Conservation (phyloP, 1,140 invertebrate species). For the Saccostrea cuccullata region DNA sequence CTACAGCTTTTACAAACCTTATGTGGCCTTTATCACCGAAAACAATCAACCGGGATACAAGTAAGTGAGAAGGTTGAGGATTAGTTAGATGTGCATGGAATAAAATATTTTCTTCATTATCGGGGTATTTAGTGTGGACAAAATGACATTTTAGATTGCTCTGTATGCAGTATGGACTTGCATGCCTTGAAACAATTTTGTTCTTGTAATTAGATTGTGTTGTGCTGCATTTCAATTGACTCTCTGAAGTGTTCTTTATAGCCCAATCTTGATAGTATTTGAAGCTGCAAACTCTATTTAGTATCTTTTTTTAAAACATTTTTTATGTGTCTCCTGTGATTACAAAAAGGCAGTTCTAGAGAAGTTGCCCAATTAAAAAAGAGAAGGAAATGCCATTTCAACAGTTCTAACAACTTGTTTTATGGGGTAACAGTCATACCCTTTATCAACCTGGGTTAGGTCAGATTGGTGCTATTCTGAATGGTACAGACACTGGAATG, state of each 20-base stretch:
- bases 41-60: slow-evolving; percentile 65
- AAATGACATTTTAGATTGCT: not conserved
- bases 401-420: slow-evolving; percentile 7
- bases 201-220: not conserved
- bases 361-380: not conserved
- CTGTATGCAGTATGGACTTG: slow-evolving; percentile 5
- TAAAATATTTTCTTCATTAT: no score
- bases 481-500: slow-evolving; percentile 18
- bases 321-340: slow-evolving; percentile 4
- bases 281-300: not conserved
- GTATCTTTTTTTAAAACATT: not conserved
- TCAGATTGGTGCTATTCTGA: slow-evolving; percentile 1
- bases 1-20: slow-evolving; percentile 61
- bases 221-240: not conserved
- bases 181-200: not conserved
- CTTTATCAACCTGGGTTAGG: slow-evolving; percentile 22
- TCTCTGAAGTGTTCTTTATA: not conserved
- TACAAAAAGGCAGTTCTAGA: not conserved
- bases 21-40: slow-evolving; percentile 64
- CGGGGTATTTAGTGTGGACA: no score
- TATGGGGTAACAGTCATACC: slow-evolving; percentile 16
- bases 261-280: not conserved
- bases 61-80: slow-evolving; percentile 53
- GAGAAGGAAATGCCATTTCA: not conserved
- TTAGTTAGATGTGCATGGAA: no score